Base-by-base conservation (phyloP, 2,797 vertebrate genomes). In the Sylvilagus floridanus region DNA sequence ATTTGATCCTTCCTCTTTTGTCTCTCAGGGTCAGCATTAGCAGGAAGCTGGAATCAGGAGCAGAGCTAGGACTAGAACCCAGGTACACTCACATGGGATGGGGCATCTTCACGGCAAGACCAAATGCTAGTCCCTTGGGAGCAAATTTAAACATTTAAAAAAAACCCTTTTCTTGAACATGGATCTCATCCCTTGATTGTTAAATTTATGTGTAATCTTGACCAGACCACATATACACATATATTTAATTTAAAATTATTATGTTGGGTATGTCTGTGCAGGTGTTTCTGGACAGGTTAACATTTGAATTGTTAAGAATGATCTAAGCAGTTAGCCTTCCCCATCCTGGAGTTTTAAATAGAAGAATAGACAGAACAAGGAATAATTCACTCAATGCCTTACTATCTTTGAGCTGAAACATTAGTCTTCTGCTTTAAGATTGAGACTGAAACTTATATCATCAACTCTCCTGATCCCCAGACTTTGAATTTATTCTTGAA, bases 81-180 rank as follows among this genome's bases (percentile, higher is more conserved):
- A 47, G 42, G 42, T 47, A 47, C 42, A 8, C 42, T 47, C 7
- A 47, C 42, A 47, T 47, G 42, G 42, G 42, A 47, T 47, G 42
- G 42, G 42, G 42, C 42, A 47, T 47, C 42, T 47, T 47, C 42
- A 47, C 42, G 9, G 42, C 42, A 9, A 47, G 42, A 7, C 42
- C 42, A 47, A 47, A 47, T 47, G 37, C 37, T 6, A 37, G 37
- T 37, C 37, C 37, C 37, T 4, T 37, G 4, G 76, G 32, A 91
- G 77, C 12, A 21, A 62, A 89, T 30, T 93, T 93, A 77, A 89
- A 62, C 32, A 57, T 11, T 37, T 82, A 85, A 69, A 65, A 50
- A 73, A 71, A 84, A 1, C 11, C 14, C 35, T 87, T 84, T 69
- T 3, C 24, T 84, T 69, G 62, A 54, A 4, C 0, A 14, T 62